Conservation (phyloP, 2,888 invertebrate genomes). For the Herminia tarsipennalis region DNA sequence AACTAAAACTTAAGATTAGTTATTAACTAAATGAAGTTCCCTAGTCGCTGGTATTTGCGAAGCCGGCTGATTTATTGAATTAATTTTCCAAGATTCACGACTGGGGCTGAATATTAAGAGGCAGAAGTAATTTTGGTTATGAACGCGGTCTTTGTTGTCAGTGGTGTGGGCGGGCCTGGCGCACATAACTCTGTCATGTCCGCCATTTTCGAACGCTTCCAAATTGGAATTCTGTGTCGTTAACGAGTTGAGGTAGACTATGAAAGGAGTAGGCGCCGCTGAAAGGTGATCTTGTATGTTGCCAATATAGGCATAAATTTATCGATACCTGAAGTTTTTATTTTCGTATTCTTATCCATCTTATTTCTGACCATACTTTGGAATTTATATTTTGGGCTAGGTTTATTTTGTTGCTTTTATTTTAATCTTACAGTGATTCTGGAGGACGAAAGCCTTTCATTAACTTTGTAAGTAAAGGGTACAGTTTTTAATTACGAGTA, state of each 20-base stretch:
- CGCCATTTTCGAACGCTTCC: constrained; percentile 43
- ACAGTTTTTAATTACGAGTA: too few relatives aligned
- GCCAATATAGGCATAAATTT: too few relatives aligned
- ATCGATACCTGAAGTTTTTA: too few relatives aligned
- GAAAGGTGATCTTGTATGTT: constrained; percentile 1
- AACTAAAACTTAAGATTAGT: constrained; percentile 60
- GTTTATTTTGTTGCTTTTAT: too few relatives aligned
- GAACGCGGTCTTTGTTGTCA: constrained; percentile 72
- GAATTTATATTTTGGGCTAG: too few relatives aligned
- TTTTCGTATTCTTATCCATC: too few relatives aligned
- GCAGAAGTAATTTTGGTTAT: constrained; percentile 76
- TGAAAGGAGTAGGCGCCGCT: constrained; percentile 18
- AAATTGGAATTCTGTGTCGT: constrained; percentile 58
- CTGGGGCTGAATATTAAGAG: constrained; percentile 74
- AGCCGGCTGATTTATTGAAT: constrained; percentile 76
- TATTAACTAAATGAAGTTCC: constrained; percentile 65
- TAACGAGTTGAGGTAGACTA: constrained; percentile 54
- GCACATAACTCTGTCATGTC: constrained; percentile 64
- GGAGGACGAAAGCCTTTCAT: too few relatives aligned
- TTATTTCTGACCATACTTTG: background rate
- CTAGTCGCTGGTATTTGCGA: constrained; percentile 65
- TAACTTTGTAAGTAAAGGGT: too few relatives aligned
- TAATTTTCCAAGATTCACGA: constrained; percentile 77
- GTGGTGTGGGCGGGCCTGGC: constrained; percentile 52
- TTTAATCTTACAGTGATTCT: too few relatives aligned